A percentile compares a stretch with the other conserved stretches of the same genome.
These are phyloP conservation scores for Caenorhabditis doughertyi DNA, from an alignment of 2,888 invertebrate species.

Conservation along the genomic window DNA sequence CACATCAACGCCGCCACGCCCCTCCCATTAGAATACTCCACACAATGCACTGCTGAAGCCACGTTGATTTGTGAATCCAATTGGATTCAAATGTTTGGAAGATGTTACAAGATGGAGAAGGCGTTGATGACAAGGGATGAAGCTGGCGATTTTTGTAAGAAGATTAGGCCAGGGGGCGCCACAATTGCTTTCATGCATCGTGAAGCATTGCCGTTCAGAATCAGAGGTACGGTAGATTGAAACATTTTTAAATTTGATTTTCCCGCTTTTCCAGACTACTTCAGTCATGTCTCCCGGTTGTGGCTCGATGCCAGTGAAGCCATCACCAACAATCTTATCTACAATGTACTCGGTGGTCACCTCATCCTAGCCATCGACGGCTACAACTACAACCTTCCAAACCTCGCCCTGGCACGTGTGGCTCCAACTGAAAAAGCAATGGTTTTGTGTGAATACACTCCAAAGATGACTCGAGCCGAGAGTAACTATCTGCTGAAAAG, in stretches of 20 bases:
- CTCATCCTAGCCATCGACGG: not conserved
- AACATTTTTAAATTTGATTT: too few relatives aligned
- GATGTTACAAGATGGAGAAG: conserved; percentile 18
- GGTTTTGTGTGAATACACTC: conserved; percentile 10
- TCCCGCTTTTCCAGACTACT: too few relatives aligned
- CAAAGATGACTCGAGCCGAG: conserved; percentile 2
- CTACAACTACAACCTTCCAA: not conserved
- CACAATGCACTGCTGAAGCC: not conserved
- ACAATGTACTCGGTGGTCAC: not conserved
- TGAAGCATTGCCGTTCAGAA: too few relatives aligned
- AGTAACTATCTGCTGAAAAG: not conserved
- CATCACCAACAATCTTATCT: not conserved
- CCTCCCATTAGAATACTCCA: not conserved
- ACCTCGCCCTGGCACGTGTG: not conserved
- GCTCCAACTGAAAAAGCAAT: not conserved
- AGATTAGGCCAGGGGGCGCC: not conserved
- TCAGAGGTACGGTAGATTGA: too few relatives aligned
- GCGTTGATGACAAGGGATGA: not conserved
- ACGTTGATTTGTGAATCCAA: not conserved
- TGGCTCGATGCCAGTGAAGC: not conserved
- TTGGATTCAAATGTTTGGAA: conserved; percentile 23
- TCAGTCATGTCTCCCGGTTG: not conserved
- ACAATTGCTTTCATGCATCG: conserved; percentile 13
- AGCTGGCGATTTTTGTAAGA: not conserved
- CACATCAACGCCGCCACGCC: not conserved